A percentile compares a stretch with the other conserved stretches of the same genome.
phyloP scores from a whole-genome alignment of 2,113 vertebrate species.

The Oreochromis niloticus region DNA sequence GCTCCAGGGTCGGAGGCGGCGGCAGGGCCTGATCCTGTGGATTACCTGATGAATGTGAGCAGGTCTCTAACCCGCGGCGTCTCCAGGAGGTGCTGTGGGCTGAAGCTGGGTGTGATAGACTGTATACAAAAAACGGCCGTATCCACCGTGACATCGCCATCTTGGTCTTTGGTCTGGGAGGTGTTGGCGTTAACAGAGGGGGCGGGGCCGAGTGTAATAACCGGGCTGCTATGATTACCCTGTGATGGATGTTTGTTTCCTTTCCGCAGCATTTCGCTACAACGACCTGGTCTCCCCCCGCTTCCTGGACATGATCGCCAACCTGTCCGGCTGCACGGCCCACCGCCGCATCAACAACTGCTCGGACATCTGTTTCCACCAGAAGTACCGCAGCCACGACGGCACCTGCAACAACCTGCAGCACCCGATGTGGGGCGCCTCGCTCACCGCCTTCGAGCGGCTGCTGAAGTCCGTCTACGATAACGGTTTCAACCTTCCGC shows the following conservation, averaged over 20 bases:
- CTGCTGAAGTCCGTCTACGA: constrained; percentile 93
- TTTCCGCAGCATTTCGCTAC: constrained; percentile 87
- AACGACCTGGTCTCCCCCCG: constrained; percentile 96
- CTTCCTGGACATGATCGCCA: constrained; percentile 92
- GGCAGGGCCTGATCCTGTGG: background rate
- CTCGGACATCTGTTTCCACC: constrained; percentile 97
- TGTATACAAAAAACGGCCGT: background rate
- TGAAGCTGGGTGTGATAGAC: background rate
- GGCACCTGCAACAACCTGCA: constrained; percentile 98
- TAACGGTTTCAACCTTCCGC: constrained; percentile 93
- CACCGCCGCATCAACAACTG: constrained; percentile 94
- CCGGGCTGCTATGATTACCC: accelerated
- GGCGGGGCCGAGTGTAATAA: background rate
- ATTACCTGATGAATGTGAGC: background rate
- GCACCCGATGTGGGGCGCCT: constrained; percentile 97
- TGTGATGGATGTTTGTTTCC: background rate
- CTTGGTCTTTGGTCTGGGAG: background rate
- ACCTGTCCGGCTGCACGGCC: constrained; percentile 92
- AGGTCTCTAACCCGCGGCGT: background rate
- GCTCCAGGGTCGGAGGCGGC: background rate
- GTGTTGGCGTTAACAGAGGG: background rate
- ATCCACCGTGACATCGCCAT: background rate
- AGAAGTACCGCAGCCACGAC: constrained; percentile 91
- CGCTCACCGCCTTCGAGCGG: constrained; percentile 93
- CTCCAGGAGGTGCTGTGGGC: background rate